Conservation (phyloP, 2,113 vertebrate species). For the Ctenodactylus gundi region DNA sequence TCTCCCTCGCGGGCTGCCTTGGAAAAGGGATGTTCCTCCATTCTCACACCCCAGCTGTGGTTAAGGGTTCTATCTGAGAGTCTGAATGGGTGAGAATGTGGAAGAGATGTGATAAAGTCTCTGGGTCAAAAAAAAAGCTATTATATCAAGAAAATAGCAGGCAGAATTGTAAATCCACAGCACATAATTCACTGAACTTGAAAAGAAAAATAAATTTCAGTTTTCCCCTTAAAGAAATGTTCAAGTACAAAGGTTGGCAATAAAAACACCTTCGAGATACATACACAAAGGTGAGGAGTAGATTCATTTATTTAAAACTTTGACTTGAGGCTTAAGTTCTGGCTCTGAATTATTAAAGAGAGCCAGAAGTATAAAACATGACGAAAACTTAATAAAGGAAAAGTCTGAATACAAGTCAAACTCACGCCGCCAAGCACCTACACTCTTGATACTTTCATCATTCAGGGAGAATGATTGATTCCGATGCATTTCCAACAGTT, state of each 20-base stretch:
- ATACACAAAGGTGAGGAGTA: neutral
- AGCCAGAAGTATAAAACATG: constrained; percentile 3
- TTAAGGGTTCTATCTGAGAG: neutral
- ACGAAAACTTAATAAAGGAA: constrained; percentile 52
- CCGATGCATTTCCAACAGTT: constrained; percentile 41
- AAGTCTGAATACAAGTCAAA: constrained; percentile 54
- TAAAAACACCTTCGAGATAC: constrained; percentile 21
- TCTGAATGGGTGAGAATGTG: neutral
- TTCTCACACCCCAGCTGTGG: neutral
- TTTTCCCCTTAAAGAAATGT: neutral
- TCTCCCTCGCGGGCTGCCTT: neutral
- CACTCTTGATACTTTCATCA: constrained; percentile 39
- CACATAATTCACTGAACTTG: neutral
- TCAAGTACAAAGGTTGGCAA: constrained; percentile 22
- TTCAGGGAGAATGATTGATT: constrained; percentile 38
- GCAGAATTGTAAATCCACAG: neutral
- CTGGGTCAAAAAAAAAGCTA: neutral
- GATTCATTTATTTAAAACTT: constrained; percentile 9
- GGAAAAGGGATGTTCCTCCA: neutral
- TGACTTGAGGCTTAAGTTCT: constrained; percentile 1
- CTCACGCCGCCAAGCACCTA: constrained; percentile 38
- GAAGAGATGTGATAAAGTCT: rapidly evolving
- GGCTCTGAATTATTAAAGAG: constrained; percentile 26
- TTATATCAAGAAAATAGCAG: neutral
- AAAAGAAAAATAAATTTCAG: constrained; percentile 4